Evolutionary conservation across 1,140 invertebrate genomes (phyloP).

Genomic region (Bicyclus anynana): DNA sequence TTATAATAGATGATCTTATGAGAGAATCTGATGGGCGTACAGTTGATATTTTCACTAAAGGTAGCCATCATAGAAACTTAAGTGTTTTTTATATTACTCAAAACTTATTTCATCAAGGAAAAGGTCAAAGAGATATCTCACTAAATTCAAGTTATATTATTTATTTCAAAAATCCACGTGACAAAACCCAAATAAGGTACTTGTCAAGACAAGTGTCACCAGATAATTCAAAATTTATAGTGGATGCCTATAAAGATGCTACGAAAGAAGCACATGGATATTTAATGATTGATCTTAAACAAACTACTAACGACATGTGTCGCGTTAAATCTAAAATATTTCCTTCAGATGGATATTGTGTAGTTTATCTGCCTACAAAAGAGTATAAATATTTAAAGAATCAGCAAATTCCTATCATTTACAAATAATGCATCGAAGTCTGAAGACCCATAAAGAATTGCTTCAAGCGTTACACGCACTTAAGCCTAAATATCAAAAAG

Average conservation of each 20-base stretch:
- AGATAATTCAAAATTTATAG: slow-evolving; percentile 51
- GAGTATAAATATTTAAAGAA: slow-evolving; percentile 20
- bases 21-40: slow-evolving; percentile 46
- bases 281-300: slow-evolving; percentile 51
- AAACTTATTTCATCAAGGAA: slow-evolving; percentile 63
- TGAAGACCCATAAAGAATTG: slow-evolving; percentile 21
- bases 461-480: slow-evolving; percentile 16
- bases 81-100: slow-evolving; percentile 66
- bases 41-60: too few species aligned
- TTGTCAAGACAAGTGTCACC: slow-evolving; percentile 46
- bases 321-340: slow-evolving; percentile 34
- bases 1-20: slow-evolving; percentile 66
- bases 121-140: slow-evolving; percentile 50
- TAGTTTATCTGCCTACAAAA: slow-evolving; percentile 21
- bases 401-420: slow-evolving; percentile 2
- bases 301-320: slow-evolving; percentile 37
- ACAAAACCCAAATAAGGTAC: slow-evolving; percentile 49
- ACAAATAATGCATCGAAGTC: not conserved
- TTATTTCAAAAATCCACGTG: slow-evolving; percentile 64
- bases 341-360: slow-evolving; percentile 1
- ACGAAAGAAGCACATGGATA: slow-evolving; percentile 47
- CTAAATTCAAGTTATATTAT: slow-evolving; percentile 57
- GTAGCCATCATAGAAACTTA: too few species aligned
- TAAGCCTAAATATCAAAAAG: slow-evolving; percentile 24
- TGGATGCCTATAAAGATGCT: slow-evolving; percentile 36